Evolutionary conservation across 1,140 invertebrate species (phyloP).

Genomic region (Asbolus verrucosus): DNA sequence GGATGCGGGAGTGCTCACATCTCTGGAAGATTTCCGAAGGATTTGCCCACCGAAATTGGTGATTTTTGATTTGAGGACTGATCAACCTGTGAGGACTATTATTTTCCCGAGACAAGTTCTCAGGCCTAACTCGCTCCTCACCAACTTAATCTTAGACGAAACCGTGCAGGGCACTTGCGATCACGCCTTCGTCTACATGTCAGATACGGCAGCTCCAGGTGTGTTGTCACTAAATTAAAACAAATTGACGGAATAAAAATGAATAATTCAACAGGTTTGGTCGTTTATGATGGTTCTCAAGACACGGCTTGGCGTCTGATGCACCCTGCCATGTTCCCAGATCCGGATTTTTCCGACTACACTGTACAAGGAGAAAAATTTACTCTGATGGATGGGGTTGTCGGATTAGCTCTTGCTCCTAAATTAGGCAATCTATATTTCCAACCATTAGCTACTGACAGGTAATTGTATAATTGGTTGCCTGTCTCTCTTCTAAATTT

Average conservation of each 20-base stretch:
- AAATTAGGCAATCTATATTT: slow-evolving; percentile 77
- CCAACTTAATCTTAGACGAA: slow-evolving; percentile 83
- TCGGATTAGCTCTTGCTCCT: slow-evolving; percentile 81
- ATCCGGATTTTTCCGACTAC: slow-evolving; percentile 80
- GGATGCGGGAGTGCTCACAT: slow-evolving; percentile 78
- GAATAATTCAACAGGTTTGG: slow-evolving; percentile 69
- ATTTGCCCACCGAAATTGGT: slow-evolving; percentile 84
- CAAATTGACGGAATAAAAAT: background rate
- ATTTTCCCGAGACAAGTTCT: slow-evolving; percentile 74
- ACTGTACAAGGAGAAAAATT: slow-evolving; percentile 73
- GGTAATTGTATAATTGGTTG: slow-evolving; percentile 63
- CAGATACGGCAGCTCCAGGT: slow-evolving; percentile 83
- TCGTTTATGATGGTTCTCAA: slow-evolving; percentile 78
- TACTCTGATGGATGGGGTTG: slow-evolving; percentile 83
- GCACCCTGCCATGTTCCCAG: slow-evolving; percentile 84
- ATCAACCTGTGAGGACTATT: slow-evolving; percentile 70
- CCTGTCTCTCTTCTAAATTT: background rate
- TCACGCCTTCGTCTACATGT: slow-evolving; percentile 81
- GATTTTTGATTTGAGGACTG: slow-evolving; percentile 80
- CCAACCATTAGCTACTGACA: slow-evolving; percentile 85
- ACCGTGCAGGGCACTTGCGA: slow-evolving; percentile 75
- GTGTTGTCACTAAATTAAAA: slow-evolving; percentile 2
- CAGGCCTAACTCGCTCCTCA: slow-evolving; percentile 77
- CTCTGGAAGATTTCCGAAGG: slow-evolving; percentile 78
- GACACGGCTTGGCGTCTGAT: slow-evolving; percentile 81